Evolutionary conservation across 2,797 vertebrate genomes (phyloP).

Genomic region (Alca torda): DNA sequence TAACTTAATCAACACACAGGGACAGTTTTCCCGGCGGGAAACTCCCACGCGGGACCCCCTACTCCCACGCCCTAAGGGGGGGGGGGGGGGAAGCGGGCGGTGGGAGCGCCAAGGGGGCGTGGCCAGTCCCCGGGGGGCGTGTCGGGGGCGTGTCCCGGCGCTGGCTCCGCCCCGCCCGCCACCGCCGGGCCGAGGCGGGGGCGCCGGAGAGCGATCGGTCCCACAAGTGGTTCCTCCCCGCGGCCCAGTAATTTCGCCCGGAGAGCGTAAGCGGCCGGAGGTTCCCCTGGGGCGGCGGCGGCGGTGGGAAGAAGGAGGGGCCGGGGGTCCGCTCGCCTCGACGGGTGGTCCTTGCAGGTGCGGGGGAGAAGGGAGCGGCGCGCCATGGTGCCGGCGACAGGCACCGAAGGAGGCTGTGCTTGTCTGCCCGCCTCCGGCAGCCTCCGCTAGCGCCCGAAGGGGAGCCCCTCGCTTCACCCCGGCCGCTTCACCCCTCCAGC

Average conservation of each 20-base stretch:
- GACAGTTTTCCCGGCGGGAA: not conserved
- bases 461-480: not conserved
- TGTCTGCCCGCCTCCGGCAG: not conserved
- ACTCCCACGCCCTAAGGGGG: not conserved
- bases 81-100: not conserved
- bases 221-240: not conserved
- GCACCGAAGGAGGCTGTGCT: not conserved
- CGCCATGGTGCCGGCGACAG: slow-evolving; percentile 34
- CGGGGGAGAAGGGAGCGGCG: not conserved
- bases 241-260: not conserved
- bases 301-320: not conserved
- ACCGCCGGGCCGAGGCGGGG: not conserved
- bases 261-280: not conserved
- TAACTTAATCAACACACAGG: not conserved
- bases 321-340: not conserved
- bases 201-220: not conserved
- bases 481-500: not conserved
- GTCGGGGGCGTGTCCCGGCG: not conserved
- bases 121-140: not conserved
- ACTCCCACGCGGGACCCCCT: not conserved
- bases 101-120: rapidly evolving
- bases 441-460: not conserved
- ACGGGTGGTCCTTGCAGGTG: not conserved
- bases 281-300: no score
- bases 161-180: not conserved